phyloP scores from a whole-genome alignment of 2,113 vertebrate genomes.

The Meles meles region DNA sequence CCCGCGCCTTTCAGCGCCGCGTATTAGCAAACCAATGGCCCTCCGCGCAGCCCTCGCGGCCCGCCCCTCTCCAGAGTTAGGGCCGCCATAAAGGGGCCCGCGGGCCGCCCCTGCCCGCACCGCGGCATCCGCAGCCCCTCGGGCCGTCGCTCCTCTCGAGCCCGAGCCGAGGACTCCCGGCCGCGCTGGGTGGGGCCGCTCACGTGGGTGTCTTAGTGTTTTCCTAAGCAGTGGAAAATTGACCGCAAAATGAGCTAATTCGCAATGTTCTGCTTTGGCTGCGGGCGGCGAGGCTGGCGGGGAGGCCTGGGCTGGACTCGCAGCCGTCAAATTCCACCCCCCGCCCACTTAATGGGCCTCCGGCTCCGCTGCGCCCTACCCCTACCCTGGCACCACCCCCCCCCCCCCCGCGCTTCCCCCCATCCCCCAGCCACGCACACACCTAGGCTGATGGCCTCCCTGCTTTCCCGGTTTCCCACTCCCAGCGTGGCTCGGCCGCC shows the following conservation, averaged over 20 bases:
- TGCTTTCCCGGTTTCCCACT: too few species aligned
- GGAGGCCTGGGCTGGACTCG: not conserved
- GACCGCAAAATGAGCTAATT: constrained; percentile 76
- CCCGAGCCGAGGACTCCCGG: not conserved
- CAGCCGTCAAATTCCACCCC: not conserved
- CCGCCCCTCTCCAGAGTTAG: constrained; percentile 1
- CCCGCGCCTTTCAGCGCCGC: constrained; percentile 24
- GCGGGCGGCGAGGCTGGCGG: not conserved
- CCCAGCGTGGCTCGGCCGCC: not conserved
- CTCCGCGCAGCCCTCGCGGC: not conserved
- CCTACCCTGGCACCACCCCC: not conserved
- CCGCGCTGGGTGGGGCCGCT: not conserved
- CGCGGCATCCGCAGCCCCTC: not conserved
- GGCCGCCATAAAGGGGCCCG: constrained; percentile 23
- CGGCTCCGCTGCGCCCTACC: rapidly evolving
- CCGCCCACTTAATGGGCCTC: not conserved
- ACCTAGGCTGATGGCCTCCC: not conserved
- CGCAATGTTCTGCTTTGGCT: constrained; percentile 73
- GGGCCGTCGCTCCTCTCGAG: not conserved
- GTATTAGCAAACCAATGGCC: constrained; percentile 61
- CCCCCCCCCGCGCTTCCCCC: rapidly evolving
- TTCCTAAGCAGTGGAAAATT: constrained; percentile 70
- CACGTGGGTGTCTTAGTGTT: constrained; percentile 41
- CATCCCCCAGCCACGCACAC: not conserved
- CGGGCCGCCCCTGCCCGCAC: not conserved